Percentiles rank a stretch among this genome's conserved stretches.
phyloP scores from a whole-genome alignment of 1,140 invertebrate species.

The Dendrolimus kikuchii region DNA sequence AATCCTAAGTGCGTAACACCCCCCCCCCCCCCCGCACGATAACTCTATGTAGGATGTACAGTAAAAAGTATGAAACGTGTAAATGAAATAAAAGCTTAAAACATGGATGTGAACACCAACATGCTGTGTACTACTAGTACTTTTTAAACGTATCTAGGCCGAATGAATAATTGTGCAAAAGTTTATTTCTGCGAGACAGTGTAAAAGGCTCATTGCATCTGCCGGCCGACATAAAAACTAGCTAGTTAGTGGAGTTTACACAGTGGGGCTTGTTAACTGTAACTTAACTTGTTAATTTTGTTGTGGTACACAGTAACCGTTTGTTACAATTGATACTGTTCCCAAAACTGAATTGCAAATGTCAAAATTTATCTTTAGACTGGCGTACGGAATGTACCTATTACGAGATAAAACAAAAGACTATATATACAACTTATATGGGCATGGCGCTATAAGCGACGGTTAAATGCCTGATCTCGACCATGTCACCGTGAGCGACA shows the following conservation, averaged over 20 bases:
- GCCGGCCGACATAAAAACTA: slow-evolving; percentile 52
- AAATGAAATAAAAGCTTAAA: not conserved
- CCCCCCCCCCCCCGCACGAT: too few relatives aligned
- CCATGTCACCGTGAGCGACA: too few relatives aligned
- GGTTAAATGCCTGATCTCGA: too few relatives aligned
- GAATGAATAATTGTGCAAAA: slow-evolving; percentile 32
- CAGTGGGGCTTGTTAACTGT: slow-evolving; percentile 60
- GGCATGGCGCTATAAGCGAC: too few relatives aligned
- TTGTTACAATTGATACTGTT: slow-evolving; percentile 45
- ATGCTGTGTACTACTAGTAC: not conserved
- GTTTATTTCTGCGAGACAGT: slow-evolving; percentile 24
- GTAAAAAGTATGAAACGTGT: not conserved
- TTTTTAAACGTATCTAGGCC: slow-evolving; percentile 4
- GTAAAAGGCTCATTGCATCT: slow-evolving; percentile 29
- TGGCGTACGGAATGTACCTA: not conserved
- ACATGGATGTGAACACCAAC: not conserved
- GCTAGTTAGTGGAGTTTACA: slow-evolving; percentile 63
- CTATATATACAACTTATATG: too few relatives aligned
- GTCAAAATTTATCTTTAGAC: slow-evolving; percentile 7
- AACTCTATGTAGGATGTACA: too few relatives aligned
- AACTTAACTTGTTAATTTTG: slow-evolving; percentile 63
- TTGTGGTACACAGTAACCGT: slow-evolving; percentile 32
- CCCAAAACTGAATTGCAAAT: slow-evolving; percentile 12
- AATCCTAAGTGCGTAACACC: too few relatives aligned
- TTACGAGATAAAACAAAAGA: not conserved